phyloP scores from a whole-genome alignment of 2,888 invertebrate species.

The Perithous albicinctus region DNA sequence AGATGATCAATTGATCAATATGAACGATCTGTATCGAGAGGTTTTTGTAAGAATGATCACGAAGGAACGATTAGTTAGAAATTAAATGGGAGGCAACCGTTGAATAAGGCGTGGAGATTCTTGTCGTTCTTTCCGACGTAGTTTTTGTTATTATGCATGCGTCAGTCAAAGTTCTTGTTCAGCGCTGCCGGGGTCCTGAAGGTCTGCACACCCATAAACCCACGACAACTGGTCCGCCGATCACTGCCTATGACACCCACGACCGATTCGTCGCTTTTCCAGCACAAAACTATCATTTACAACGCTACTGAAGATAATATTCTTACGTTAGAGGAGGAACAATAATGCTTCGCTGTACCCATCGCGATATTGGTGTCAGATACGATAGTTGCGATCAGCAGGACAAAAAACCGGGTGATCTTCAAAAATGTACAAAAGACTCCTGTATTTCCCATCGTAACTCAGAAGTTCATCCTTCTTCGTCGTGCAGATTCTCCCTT shows the following conservation, averaged over 20 bases:
- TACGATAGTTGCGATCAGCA: conserved; percentile 45
- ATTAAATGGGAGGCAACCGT: conserved; percentile 57
- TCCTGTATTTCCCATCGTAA: conserved; percentile 59
- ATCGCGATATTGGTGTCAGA: conserved; percentile 52
- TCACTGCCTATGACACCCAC: neutral
- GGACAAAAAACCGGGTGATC: conserved; percentile 54
- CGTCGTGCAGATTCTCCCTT: conserved; percentile 55
- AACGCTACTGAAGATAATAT: conserved; percentile 57
- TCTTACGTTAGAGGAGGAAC: conserved; percentile 32
- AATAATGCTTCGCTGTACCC: conserved; percentile 13
- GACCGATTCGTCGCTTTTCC: conserved; percentile 22
- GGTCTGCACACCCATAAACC: conserved; percentile 28
- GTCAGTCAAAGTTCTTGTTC: conserved; percentile 80
- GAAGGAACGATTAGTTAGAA: conserved; percentile 58
- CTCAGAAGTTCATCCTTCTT: conserved; percentile 62
- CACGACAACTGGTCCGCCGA: neutral
- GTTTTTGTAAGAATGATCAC: conserved; percentile 53
- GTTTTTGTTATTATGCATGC: conserved; percentile 82
- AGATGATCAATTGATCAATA: neutral
- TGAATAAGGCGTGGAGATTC: conserved; percentile 64
- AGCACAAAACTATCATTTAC: conserved; percentile 68
- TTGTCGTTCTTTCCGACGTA: conserved; percentile 54
- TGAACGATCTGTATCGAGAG: conserved; percentile 32
- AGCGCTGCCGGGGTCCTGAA: conserved; percentile 73
- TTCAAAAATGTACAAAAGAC: conserved; percentile 62